phyloP scores from a whole-genome alignment of 2,888 invertebrate species.

The Callosobruchus maculatus region DNA sequence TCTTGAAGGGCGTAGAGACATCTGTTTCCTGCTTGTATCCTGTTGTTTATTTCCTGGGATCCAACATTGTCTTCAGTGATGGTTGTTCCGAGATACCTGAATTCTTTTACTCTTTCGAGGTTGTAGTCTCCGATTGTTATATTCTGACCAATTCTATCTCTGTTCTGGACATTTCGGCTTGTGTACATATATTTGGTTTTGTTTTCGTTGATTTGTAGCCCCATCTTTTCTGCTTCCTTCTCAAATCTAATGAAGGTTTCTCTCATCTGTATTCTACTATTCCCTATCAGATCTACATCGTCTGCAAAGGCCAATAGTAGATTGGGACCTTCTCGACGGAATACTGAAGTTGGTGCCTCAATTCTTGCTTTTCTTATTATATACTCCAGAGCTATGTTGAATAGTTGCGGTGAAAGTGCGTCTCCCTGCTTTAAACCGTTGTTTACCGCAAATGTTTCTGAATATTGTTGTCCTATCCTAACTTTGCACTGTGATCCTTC shows the following conservation, averaged over 20 bases:
- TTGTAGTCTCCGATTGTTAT: too few relatives aligned
- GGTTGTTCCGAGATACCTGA: too few relatives aligned
- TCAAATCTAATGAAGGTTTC: slow-evolving; percentile 5
- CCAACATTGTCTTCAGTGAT: too few relatives aligned
- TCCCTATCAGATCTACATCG: neutral
- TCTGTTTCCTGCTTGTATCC: too few relatives aligned
- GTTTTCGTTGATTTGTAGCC: slow-evolving; percentile 9
- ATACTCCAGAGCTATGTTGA: neutral
- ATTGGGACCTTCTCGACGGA: neutral
- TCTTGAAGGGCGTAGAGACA: too few relatives aligned
- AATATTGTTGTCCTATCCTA: slow-evolving; percentile 3
- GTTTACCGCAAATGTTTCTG: neutral
- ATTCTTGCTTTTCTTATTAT: neutral
- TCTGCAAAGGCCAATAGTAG: neutral
- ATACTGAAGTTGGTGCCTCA: too few relatives aligned
- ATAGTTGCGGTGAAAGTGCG: neutral
- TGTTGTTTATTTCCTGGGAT: too few relatives aligned
- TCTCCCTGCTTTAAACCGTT: neutral
- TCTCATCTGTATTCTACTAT: slow-evolving; percentile 6
- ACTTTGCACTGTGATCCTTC: slow-evolving; percentile 5
- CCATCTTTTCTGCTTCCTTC: slow-evolving; percentile 5
- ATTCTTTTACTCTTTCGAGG: too few relatives aligned
- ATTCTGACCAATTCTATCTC: too few relatives aligned
- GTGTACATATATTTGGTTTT: slow-evolving; percentile 6
- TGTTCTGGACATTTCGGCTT: too few relatives aligned